A percentile compares a stretch with the other conserved stretches of the same genome.
Conservation (phyloP, 2,113 vertebrate species). For the Gambusia holbrooki region DNA sequence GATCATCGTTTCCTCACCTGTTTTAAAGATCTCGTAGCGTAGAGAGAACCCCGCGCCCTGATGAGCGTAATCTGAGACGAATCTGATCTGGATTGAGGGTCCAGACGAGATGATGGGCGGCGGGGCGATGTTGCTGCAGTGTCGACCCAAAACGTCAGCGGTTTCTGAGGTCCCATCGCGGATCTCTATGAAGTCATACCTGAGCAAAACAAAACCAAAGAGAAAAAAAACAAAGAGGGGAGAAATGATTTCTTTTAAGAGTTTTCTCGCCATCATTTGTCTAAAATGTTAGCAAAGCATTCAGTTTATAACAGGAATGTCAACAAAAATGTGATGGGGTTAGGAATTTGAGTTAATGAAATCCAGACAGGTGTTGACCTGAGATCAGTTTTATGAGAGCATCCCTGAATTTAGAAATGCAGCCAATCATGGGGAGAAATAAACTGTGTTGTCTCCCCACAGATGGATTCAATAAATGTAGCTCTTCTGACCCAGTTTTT, state of each 20-base stretch:
- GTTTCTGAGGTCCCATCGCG: slow-evolving; percentile 89
- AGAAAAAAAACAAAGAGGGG: not conserved
- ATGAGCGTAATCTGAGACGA: slow-evolving; percentile 95
- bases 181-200: slow-evolving; percentile 98
- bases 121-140: slow-evolving; percentile 97
- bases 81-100: slow-evolving; percentile 89
- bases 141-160: slow-evolving; percentile 91
- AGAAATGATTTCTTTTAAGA: not conserved
- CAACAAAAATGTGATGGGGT: slow-evolving; percentile 11
- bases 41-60: slow-evolving; percentile 98
- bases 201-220: slow-evolving; percentile 50
- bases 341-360: slow-evolving; percentile 8
- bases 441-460: slow-evolving; percentile 18
- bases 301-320: not conserved
- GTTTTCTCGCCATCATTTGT: not conserved
- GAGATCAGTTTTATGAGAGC: slow-evolving; percentile 41
- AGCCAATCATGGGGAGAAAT: slow-evolving; percentile 38
- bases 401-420: slow-evolving; percentile 31
- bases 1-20: slow-evolving; percentile 80
- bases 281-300: not conserved
- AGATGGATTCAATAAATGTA: slow-evolving; percentile 48
- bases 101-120: slow-evolving; percentile 94
- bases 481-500: slow-evolving; percentile 18
- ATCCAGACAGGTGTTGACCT: slow-evolving; percentile 53
- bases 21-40: slow-evolving; percentile 98